Evolutionary conservation across 2,888 invertebrate species (phyloP), one percentile per base, ranked within the genome.

Genomic region (Drosophila tripunctata): DNA sequence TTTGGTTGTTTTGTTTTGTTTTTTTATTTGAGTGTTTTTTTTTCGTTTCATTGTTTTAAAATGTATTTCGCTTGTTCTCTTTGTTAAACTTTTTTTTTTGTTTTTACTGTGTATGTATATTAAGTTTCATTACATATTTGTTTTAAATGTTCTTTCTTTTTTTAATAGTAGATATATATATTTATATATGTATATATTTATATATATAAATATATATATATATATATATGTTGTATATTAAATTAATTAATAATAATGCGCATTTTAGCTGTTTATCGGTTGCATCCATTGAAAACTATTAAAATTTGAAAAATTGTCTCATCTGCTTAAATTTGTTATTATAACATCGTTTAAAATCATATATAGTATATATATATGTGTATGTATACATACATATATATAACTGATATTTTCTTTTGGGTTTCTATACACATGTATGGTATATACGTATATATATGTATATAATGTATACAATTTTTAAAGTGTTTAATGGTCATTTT

Each of bases 171-270:
- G 58, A 71, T 75, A 69, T 71, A 72, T 71, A 44, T 70, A 65
- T 56, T 63, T 67, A 67, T 52, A 61, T 52, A 51, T 41, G 52
- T 45, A 43, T 64, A 21, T 41, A 55, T 56, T 51, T 58, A 62
- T 61, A 41, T 75, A 45, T 61, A 54, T 66, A 62, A 57, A 52
- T 35, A 56, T 67, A 30, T 45, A 21, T 44, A 57, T 57, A 52
- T 63, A 62, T 67, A 65, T 64, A 50, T 64, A 67, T 58, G 43
- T 65, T 80, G 68, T 67, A 62, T 76, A 54, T 68, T 75, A 74
- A 75, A 84, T 87, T 68, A 76, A 57, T 73, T 86, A 52, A 85
- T 81, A 74, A 84, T 87, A 67, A 81, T 87, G 71, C 75, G 87
- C 87, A 62, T 77, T 77, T 47, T 50, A 56, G 61, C 64, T 54